These are phyloP conservation scores for Porites divaricata DNA, from an alignment of 92 coral and sea anemone genomes.

Conservation along the genomic window DNA sequence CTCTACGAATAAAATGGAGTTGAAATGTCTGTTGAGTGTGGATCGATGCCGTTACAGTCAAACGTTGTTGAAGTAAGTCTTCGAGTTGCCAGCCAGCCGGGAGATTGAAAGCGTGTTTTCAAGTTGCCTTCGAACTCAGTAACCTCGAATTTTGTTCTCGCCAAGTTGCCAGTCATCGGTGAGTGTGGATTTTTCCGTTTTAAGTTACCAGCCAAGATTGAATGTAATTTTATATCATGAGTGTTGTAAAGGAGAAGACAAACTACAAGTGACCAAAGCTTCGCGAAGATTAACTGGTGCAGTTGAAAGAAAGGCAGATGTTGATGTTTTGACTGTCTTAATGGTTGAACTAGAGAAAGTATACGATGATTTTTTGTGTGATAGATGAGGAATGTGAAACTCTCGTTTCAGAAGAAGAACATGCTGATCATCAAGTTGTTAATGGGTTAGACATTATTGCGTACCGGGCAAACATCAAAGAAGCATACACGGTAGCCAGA, in stretches of 20 bases:
- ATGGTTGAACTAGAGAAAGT: conserved; percentile 56
- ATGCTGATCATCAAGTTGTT: conserved; percentile 56
- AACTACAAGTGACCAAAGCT: conserved; percentile 47
- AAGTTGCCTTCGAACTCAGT: no score
- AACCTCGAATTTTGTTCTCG: no score
- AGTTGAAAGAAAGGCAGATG: conserved; percentile 34
- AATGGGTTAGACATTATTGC: conserved; percentile 49
- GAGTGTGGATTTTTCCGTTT: no score
- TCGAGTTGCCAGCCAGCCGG: no score
- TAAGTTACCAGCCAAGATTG: background rate
- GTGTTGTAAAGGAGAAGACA: conserved; percentile 58
- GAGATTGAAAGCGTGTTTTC: no score
- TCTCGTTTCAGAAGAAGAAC: conserved; percentile 45
- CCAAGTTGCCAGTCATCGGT: no score
- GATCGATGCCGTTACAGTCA: conserved; percentile 26
- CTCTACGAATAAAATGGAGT: no score
- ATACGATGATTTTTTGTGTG: conserved; percentile 59
- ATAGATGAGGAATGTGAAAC: conserved; percentile 61
- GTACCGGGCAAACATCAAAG: conserved; percentile 43
- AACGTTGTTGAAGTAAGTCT: no score
- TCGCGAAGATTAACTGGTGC: conserved; percentile 57
- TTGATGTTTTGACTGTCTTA: conserved; percentile 46
- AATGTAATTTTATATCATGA: background rate
- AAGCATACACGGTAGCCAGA: background rate
- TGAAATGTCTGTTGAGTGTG: background rate